Conservation (phyloP, 2,113 vertebrate genomes). For the Anser cygnoides region DNA sequence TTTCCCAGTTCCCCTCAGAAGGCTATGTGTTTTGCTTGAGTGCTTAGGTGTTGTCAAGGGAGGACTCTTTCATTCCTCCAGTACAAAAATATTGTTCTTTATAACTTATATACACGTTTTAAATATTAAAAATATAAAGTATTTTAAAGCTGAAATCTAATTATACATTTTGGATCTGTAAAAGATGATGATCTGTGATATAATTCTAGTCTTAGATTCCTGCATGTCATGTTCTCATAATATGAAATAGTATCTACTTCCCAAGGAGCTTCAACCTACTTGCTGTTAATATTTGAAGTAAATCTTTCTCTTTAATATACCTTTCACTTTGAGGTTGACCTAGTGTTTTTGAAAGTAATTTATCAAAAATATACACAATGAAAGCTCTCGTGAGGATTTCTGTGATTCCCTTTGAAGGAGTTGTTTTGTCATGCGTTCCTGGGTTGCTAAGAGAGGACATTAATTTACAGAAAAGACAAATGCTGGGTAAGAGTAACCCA, state of each 20-base stretch:
- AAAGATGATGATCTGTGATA: background rate
- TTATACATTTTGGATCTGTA: background rate
- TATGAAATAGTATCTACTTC: background rate
- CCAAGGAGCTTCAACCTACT: background rate
- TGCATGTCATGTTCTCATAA: background rate
- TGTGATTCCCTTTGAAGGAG: background rate
- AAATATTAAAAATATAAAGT: background rate
- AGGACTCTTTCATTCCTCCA: background rate
- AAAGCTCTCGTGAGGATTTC: background rate
- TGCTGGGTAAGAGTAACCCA: background rate
- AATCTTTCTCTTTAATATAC: background rate
- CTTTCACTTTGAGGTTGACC: background rate
- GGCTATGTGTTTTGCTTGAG: background rate
- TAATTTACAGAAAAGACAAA: background rate
- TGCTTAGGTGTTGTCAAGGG: background rate
- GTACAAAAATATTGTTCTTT: background rate
- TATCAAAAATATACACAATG: background rate
- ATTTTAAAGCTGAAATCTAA: background rate
- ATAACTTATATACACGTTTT: background rate
- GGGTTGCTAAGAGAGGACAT: background rate
- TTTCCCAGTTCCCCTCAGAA: background rate
- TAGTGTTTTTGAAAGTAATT: background rate
- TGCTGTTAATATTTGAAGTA: background rate
- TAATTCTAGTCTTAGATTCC: background rate
- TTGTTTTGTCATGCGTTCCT: background rate